These are phyloP conservation scores for Eudemis profundana DNA, from an alignment of 2,888 invertebrate species.

Conservation along the genomic window DNA sequence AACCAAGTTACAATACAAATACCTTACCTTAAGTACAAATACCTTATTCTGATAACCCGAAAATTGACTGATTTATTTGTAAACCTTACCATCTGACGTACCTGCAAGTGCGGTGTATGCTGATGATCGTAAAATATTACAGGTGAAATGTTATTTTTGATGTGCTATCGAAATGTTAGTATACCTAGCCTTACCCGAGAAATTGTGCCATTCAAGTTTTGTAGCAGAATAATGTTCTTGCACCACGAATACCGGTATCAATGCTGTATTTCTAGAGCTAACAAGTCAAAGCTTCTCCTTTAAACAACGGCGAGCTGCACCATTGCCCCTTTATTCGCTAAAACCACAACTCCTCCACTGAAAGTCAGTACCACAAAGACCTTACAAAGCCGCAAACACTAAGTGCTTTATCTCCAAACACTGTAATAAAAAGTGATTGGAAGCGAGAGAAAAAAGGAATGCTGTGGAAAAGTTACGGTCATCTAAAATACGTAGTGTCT, in stretches of 20 bases:
- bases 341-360: constrained; percentile 36
- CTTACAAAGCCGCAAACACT: constrained; percentile 39
- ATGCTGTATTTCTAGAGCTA: background rate
- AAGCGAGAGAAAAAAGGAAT: constrained; percentile 50
- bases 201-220: too few relatives aligned
- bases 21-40: too few relatives aligned
- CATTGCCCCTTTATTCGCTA: constrained; percentile 30
- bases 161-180: too few relatives aligned
- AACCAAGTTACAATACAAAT: too few relatives aligned
- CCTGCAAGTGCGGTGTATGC: too few relatives aligned
- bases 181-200: too few relatives aligned
- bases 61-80: too few relatives aligned
- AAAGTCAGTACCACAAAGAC: constrained; percentile 40
- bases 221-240: too few relatives aligned
- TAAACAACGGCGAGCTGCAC: constrained; percentile 25
- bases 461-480: constrained; percentile 55
- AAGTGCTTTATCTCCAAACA: constrained; percentile 46
- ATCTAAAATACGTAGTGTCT: constrained; percentile 56
- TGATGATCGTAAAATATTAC: too few relatives aligned
- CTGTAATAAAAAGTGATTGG: constrained; percentile 56
- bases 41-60: too few relatives aligned
- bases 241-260: background rate
- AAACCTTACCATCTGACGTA: too few relatives aligned
- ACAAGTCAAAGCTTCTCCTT: constrained; percentile 7
- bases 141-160: too few relatives aligned